phyloP scores from a whole-genome alignment of 2,113 vertebrate species.

The Macrotis lagotis region DNA sequence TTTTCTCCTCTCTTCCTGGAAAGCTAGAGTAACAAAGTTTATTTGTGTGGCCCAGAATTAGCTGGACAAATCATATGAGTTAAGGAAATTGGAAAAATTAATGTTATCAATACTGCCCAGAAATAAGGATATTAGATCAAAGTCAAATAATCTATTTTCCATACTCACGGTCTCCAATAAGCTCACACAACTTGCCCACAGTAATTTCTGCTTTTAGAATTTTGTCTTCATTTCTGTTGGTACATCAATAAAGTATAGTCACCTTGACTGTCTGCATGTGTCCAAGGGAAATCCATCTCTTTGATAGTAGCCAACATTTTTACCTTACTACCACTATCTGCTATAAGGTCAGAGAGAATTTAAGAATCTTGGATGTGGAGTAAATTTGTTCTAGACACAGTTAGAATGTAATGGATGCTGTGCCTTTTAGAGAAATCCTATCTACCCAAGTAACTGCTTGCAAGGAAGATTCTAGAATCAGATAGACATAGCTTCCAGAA shows the following conservation, averaged over 20 bases:
- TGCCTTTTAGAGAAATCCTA: not conserved
- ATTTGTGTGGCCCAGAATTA: not conserved
- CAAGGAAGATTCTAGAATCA: not conserved
- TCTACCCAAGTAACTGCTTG: not conserved
- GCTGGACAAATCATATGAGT: not conserved
- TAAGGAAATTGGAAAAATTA: conserved; percentile 11
- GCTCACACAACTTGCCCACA: not conserved
- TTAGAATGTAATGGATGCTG: not conserved
- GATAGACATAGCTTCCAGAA: not conserved
- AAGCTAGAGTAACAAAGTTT: not conserved
- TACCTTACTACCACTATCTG: not conserved
- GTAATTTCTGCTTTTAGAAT: not conserved
- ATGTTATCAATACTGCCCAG: conserved; percentile 31
- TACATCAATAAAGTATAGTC: not conserved
- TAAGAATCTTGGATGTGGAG: not conserved
- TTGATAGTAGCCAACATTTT: not conserved
- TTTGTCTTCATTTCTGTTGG: not conserved
- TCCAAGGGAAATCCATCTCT: not conserved
- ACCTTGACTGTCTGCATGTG: not conserved
- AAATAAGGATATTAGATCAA: not conserved
- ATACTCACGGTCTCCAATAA: not conserved
- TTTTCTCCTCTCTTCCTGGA: not conserved
- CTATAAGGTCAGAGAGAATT: not conserved
- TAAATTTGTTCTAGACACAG: not conserved
- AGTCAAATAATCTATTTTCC: conserved; percentile 20